Base-by-base conservation (phyloP, 2,888 invertebrate species). In the Apotomis turbidana region DNA sequence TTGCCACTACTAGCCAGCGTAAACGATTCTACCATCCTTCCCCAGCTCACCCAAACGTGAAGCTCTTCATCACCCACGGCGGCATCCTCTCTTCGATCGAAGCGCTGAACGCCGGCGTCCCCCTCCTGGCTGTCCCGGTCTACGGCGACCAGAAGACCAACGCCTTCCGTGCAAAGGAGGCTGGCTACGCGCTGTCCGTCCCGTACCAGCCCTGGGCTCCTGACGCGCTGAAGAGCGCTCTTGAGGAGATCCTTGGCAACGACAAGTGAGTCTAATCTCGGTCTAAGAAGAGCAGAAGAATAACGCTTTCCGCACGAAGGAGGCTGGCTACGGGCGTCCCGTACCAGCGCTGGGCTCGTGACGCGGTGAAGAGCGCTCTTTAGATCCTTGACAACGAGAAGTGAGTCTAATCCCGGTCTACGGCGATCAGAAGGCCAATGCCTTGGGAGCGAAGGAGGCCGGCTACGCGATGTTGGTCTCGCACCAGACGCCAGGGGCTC, bases 61-160 rank as follows among this genome's bases (percentile, higher is more conserved):
- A 78, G 46, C 73, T 81, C 0, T 87, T 87, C 74, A 83, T 87
- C 46, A 84, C 85, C 0, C 86, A 87, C 73, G 83, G 85, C 0
- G 86, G 86, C 0, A 77, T 85, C 0, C 79, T 86, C 12, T 83
- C 83, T 10, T 80, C 79, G 0, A 57, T 84, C 10, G 86, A 86
- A 49, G 77, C 85, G 0, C 61, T 85, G 0, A 76, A 80, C 0
- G 78, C 74, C n/a, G 90, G 90, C 0, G 85, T 90, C 0, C 90
- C 90, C 0, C 68, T 89, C 0, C 76, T 90, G 10, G 85, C 85
- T 0, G 72, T 89, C 0, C 90, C 90, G 0, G 82, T 90, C 10
- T 90, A 86, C 41, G 90, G 85, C 1, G 90, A 90, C 75, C 90
- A 90, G 78, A 86, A 83, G 0, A 73, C 74, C 6, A 90, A 90